Percentiles rank a stretch among this genome's conserved stretches.
phyloP scores from a whole-genome alignment of 2,888 invertebrate genomes.

The Osmoderma eremita region DNA sequence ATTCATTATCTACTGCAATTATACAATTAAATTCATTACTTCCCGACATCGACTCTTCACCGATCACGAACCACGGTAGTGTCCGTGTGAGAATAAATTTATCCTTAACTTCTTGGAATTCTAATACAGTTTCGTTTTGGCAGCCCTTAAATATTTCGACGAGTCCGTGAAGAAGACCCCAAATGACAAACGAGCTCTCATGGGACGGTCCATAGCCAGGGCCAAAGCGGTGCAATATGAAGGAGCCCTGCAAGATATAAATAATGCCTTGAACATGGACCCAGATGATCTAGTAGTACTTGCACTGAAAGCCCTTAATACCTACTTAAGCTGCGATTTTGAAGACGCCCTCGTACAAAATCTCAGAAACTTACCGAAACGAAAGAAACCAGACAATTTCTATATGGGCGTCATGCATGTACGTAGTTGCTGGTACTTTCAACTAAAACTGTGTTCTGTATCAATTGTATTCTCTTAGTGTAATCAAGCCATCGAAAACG shows the following conservation, averaged over 20 bases:
- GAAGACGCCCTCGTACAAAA: conserved; percentile 61
- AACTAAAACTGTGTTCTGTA: neutral
- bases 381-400: conserved; percentile 61
- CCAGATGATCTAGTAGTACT: conserved; percentile 56
- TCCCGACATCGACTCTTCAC: too few species aligned
- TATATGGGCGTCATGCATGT: conserved; percentile 62
- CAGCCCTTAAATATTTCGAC: conserved; percentile 58
- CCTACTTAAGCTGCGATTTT: conserved; percentile 60
- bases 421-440: conserved; percentile 41
- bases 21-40: too few species aligned
- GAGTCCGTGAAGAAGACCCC: conserved; percentile 57
- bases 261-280: conserved; percentile 60
- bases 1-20: too few species aligned
- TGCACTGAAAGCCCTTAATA: conserved; percentile 58
- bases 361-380: conserved; percentile 50
- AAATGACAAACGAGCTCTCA: conserved; percentile 66
- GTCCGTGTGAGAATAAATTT: too few species aligned
- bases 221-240: conserved; percentile 68
- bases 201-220: conserved; percentile 67
- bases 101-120: too few species aligned
- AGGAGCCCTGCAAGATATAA: conserved; percentile 67
- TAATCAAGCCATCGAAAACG: conserved; percentile 61
- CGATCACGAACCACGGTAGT: too few species aligned
- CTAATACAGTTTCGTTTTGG: conserved; percentile 38
- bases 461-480: conserved; percentile 52